Conservation (phyloP, 2,888 invertebrate species). For the Chaitophorus viminalis region DNA sequence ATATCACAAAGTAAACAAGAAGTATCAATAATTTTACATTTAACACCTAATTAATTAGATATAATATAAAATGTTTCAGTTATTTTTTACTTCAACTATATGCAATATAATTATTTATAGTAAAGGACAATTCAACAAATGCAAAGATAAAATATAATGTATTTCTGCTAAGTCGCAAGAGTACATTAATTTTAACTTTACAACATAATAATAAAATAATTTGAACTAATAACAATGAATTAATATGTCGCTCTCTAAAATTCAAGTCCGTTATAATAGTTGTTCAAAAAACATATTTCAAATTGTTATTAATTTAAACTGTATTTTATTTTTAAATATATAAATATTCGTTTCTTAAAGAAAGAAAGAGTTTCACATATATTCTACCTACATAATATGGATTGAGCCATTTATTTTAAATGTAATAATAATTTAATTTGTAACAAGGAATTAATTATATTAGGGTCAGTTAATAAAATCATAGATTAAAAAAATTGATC, state of each 20-base stretch:
- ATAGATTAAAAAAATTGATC: slow-evolving; percentile 42
- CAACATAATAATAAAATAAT: slow-evolving; percentile 48
- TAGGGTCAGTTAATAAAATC: slow-evolving; percentile 28
- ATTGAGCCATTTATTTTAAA: slow-evolving; percentile 24
- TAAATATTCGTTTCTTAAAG: background rate
- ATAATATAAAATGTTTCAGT: background rate
- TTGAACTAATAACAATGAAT: slow-evolving; percentile 52
- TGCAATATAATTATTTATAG: slow-evolving; percentile 1
- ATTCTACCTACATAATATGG: background rate
- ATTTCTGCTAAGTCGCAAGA: background rate
- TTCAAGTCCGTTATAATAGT: background rate
- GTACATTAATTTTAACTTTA: slow-evolving; percentile 9
- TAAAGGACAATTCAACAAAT: slow-evolving; percentile 27
- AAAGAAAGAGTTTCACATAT: background rate
- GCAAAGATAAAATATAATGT: slow-evolving; percentile 20
- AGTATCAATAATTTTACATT: background rate
- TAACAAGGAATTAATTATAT: slow-evolving; percentile 36
- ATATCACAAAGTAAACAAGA: slow-evolving; percentile 30
- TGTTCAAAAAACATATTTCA: background rate
- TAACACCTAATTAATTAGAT: slow-evolving; percentile 1
- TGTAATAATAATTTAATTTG: background rate
- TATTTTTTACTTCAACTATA: background rate
- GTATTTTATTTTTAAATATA: slow-evolving; percentile 36
- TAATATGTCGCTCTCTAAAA: slow-evolving; percentile 21
- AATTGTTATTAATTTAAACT: background rate